Percentiles rank a stretch among this genome's conserved stretches.
These are phyloP conservation scores for Diaperis boleti DNA, from an alignment of 2,888 invertebrate species.

Conservation along the genomic window DNA sequence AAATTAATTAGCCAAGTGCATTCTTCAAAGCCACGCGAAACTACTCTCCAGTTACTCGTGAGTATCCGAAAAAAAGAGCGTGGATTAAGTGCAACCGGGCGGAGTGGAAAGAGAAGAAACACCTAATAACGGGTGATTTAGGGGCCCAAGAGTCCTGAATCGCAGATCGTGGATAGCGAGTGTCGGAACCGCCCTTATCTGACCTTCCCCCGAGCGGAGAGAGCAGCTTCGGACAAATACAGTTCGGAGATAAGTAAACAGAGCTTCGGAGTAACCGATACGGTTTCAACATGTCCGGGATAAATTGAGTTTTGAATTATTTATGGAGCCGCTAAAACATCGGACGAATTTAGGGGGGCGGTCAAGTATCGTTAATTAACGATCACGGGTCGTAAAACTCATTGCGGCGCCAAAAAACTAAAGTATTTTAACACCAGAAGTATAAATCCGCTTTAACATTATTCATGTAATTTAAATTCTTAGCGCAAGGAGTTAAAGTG, in stretches of 20 bases:
- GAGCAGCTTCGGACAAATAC: conserved; percentile 33
- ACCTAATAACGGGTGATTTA: conserved; percentile 56
- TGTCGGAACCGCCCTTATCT: conserved; percentile 38
- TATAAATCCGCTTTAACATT: no score
- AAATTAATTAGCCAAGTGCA: neutral
- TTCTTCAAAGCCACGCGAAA: neutral
- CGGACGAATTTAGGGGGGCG: neutral
- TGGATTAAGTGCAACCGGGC: conserved; percentile 40
- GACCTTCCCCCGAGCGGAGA: conserved; percentile 22
- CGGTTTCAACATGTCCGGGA: conserved; percentile 15
- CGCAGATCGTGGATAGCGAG: conserved; percentile 43
- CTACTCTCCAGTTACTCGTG: neutral
- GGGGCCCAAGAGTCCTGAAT: conserved; percentile 45
- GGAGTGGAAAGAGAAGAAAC: conserved; percentile 46
- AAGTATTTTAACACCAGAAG: no score
- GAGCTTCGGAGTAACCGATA: conserved; percentile 16
- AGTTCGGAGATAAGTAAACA: conserved; percentile 36
- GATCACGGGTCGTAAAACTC: no score
- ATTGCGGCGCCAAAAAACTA: no score
- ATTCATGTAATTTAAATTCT: no score
- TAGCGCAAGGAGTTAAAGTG: no score
- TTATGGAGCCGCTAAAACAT: conserved; percentile 4
- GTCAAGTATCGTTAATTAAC: no score
- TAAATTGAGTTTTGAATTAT: conserved; percentile 23
- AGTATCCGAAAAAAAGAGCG: conserved; percentile 16